Conservation (phyloP, 2,797 vertebrate species). For the Hoplostethus atlanticus region DNA sequence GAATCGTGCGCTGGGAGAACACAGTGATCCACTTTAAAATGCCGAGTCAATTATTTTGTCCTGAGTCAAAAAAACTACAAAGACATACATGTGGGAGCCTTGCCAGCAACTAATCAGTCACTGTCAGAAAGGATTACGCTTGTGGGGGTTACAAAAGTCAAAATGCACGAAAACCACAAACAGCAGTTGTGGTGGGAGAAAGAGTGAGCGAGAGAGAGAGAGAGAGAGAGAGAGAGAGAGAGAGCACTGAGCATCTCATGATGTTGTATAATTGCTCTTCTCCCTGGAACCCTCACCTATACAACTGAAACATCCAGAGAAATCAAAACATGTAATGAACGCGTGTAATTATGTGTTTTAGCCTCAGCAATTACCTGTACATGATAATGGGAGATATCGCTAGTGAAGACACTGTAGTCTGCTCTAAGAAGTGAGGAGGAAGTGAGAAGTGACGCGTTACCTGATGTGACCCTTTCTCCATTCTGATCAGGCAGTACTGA, state of each 20-base stretch:
- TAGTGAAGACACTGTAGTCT: neutral
- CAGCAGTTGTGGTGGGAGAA: slow-evolving; percentile 2
- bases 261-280: slow-evolving; percentile 6
- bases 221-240: neutral
- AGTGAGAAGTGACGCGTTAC: too few species aligned
- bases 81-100: slow-evolving; percentile 32
- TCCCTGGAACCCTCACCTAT: neutral
- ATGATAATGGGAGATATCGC: neutral
- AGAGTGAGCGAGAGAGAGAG: neutral
- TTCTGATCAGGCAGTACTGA: neutral
- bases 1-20: slow-evolving; percentile 47
- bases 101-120: slow-evolving; percentile 43
- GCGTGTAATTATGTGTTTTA: slow-evolving; percentile 52
- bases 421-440: neutral
- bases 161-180: slow-evolving; percentile 19
- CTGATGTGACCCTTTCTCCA: too few species aligned
- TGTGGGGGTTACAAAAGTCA: slow-evolving; percentile 28
- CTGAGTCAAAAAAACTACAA: slow-evolving; percentile 32
- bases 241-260: slow-evolving; percentile 3
- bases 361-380: slow-evolving; percentile 11
- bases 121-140: slow-evolving; percentile 34
- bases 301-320: neutral
- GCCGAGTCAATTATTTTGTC: slow-evolving; percentile 58
- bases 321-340: slow-evolving; percentile 29
- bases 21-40: slow-evolving; percentile 38